Conservation (phyloP, 2,888 invertebrate species). For the Dusona sp. region DNA sequence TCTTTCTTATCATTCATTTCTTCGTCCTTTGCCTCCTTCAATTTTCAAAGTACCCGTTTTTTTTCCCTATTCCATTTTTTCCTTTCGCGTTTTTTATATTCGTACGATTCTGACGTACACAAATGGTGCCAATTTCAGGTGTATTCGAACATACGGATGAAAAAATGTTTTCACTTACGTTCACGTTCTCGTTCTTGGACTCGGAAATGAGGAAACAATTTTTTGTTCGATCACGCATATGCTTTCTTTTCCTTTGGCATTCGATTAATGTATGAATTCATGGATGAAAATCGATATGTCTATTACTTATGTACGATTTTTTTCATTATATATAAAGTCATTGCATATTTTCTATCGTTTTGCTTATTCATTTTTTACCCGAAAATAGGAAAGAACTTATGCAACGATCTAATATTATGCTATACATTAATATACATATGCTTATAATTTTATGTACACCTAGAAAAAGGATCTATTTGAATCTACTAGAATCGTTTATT, state of each 20-base stretch:
- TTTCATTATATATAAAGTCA: too few species aligned
- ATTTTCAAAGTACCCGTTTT: background rate
- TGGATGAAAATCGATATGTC: background rate
- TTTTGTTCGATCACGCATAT: background rate
- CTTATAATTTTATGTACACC: too few species aligned
- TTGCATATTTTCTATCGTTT: too few species aligned
- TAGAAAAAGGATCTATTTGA: too few species aligned
- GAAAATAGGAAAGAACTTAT: too few species aligned
- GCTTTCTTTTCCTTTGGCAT: background rate
- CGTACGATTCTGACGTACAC: background rate
- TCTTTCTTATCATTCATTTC: background rate
- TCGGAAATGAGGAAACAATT: background rate
- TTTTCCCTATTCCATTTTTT: background rate
- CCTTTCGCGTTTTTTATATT: background rate
- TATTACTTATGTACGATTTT: background rate
- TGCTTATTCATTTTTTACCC: too few species aligned
- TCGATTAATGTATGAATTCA: background rate
- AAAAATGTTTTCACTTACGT: background rate
- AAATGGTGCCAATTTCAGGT: background rate
- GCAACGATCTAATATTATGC: too few species aligned
- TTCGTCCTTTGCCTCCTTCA: conserved; percentile 2
- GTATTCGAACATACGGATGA: background rate
- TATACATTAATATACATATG: too few species aligned
- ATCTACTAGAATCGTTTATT: too few species aligned
- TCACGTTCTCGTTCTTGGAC: background rate